These are phyloP conservation scores for Diaphora mendica DNA, from an alignment of 2,888 invertebrate species.

Conservation along the genomic window DNA sequence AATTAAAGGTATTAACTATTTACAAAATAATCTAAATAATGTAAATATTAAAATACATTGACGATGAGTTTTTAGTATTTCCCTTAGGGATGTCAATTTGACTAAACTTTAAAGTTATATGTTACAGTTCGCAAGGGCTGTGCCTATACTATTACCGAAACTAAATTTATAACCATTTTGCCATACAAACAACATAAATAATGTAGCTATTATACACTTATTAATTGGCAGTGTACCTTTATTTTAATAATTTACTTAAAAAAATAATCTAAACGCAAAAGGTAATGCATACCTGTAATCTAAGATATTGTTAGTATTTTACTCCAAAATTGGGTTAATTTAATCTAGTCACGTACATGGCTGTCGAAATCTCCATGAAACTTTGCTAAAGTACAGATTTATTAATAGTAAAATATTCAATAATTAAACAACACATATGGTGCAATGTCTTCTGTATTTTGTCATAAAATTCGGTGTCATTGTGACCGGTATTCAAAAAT, in stretches of 20 bases:
- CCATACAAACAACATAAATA: not conserved
- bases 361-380: not conserved
- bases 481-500: not conserved
- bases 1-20: slow-evolving; percentile 59
- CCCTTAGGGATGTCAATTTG: slow-evolving; percentile 49
- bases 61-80: slow-evolving; percentile 48
- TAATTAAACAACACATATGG: not conserved
- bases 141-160: not conserved
- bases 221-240: slow-evolving; percentile 13
- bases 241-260: not conserved
- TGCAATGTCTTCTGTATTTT: not conserved
- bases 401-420: not conserved
- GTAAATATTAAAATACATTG: slow-evolving; percentile 53
- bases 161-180: not conserved
- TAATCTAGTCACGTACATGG: not conserved
- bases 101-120: slow-evolving; percentile 38
- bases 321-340: not conserved
- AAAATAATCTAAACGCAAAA: slow-evolving; percentile 5
- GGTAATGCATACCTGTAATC: slow-evolving; percentile 5
- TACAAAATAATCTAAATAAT: slow-evolving; percentile 50
- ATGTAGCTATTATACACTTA: not conserved
- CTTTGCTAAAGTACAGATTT: not conserved
- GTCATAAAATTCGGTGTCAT: not conserved
- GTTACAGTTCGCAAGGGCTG: slow-evolving; percentile 21
- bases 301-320: not conserved